Evolutionary conservation across 2,888 invertebrate species (phyloP), one percentile per base, ranked within the genome.

Genomic region (Xiphydria camelus): DNA sequence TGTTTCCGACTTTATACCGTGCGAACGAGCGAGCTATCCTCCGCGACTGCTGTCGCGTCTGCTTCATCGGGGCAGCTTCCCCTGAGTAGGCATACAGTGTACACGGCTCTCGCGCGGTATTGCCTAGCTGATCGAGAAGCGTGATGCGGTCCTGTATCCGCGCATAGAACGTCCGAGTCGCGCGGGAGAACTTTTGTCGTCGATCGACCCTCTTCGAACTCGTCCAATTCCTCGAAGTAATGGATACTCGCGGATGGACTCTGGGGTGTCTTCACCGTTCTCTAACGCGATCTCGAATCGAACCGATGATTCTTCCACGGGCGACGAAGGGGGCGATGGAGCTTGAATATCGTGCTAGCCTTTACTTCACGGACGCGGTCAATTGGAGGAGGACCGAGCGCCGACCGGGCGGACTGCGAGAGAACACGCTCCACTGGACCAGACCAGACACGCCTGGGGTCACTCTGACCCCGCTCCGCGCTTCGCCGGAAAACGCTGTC

Each of bases 401-500:
- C 18, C 7, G 33, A 18, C 14, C 17, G 15, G 14, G 33, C 9
- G 33, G 14, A 35, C 42, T 31, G 32, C 42, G 40, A 18, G 32
- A 26, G 51, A 61, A 48, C 58, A 61, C 70, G 70, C 70, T 68
- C 67, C 70, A 68, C 53, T 69, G 67, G 61, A 56, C 67, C 68
- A 69, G 62, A 70, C 67, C 65, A 67, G 69, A 69, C 69, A 62
- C 64, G 62, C 65, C 65, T 62, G 60, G 60, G 61, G 53, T 59
- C 47, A 51, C 47, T 47, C 37, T 45, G 39, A 4, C 22, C 45
- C 36, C 25, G 33, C 37, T 42, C n/a, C n/a, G n/a, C 45, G 22
- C 36, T 50, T 51, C 52, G 50, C 47, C 52, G 58, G 56, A 59
- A 65, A 65, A 63, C 53, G 51, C 53, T 53, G 32, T 49, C 45